A percentile compares a stretch with the other conserved stretches of the same genome.
phyloP scores from a whole-genome alignment of 2,113 vertebrate genomes.

The Bos indicus region DNA sequence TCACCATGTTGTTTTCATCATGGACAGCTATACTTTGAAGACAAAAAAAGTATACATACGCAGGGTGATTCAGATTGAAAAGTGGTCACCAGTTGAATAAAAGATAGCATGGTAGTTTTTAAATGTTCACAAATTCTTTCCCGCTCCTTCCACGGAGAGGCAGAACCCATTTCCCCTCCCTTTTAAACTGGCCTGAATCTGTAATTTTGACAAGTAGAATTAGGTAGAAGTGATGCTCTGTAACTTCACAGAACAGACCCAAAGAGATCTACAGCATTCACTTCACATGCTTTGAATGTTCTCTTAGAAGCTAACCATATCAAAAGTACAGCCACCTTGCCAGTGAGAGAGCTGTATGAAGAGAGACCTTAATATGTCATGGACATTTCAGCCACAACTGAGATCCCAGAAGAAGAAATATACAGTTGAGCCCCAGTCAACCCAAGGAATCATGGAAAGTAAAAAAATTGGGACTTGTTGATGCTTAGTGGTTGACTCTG shows the following conservation, averaged over 20 bases:
- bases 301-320: not conserved
- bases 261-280: not conserved
- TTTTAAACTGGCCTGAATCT: not conserved
- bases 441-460: not conserved
- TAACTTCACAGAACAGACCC: not conserved
- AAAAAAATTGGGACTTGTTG: not conserved
- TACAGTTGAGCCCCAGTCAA: not conserved
- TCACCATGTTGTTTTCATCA: not conserved
- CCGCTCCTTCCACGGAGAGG: not conserved
- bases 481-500: not conserved
- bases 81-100: not conserved
- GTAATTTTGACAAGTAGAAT: not conserved
- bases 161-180: not conserved
- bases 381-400: not conserved
- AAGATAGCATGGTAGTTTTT: not conserved
- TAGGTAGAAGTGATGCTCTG: not conserved
- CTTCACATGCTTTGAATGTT: not conserved
- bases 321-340: not conserved
- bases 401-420: not conserved
- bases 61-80: not conserved
- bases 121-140: not conserved
- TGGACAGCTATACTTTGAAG: not conserved
- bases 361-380: not conserved
- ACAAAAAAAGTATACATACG: not conserved
- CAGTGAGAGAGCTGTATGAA: not conserved